Conservation (phyloP, 2,888 invertebrate species). For the Euspilapteryx auroguttella region DNA sequence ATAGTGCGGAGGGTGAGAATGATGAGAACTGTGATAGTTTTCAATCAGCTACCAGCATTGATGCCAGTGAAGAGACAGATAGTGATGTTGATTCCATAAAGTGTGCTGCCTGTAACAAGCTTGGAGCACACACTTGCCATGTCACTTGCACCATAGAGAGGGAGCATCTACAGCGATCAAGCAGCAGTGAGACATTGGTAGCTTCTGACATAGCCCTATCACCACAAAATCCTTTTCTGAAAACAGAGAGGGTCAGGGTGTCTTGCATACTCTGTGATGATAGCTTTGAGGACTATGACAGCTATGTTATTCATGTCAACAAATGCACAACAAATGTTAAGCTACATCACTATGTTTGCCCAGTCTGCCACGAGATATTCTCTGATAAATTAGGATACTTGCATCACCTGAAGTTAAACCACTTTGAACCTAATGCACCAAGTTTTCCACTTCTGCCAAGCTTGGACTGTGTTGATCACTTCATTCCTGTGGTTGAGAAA, state of each 20-base stretch:
- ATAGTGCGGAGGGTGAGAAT: conserved; percentile 34
- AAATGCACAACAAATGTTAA: conserved; percentile 49
- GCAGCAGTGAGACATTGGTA: conserved; percentile 46
- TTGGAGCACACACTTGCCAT: conserved; percentile 36
- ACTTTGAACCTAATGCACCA: conserved; percentile 19
- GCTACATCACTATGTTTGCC: conserved; percentile 45
- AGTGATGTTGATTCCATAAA: conserved; percentile 50
- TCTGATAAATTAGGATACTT: conserved; percentile 34
- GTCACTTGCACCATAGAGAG: conserved; percentile 46
- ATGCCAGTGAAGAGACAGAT: conserved; percentile 42
- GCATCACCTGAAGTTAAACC: conserved; percentile 33
- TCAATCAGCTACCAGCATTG: conserved; percentile 11
- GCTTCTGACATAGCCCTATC: conserved; percentile 21
- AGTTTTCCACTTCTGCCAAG: conserved; percentile 16
- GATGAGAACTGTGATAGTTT: conserved; percentile 32
- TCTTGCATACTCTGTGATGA: conserved; percentile 48
- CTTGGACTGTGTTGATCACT: conserved; percentile 34
- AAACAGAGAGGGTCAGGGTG: conserved; percentile 12
- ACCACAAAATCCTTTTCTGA: not conserved
- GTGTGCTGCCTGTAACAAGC: conserved; percentile 41
- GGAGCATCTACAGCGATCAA: conserved; percentile 30
- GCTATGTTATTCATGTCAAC: conserved; percentile 39
- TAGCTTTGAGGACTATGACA: conserved; percentile 34
- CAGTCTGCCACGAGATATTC: conserved; percentile 46
- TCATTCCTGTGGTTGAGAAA: conserved; percentile 37